A percentile compares a stretch with the other conserved stretches of the same genome.
These are phyloP conservation scores for Panthera leo DNA, from an alignment of 2,113 vertebrate species.

Conservation along the genomic window DNA sequence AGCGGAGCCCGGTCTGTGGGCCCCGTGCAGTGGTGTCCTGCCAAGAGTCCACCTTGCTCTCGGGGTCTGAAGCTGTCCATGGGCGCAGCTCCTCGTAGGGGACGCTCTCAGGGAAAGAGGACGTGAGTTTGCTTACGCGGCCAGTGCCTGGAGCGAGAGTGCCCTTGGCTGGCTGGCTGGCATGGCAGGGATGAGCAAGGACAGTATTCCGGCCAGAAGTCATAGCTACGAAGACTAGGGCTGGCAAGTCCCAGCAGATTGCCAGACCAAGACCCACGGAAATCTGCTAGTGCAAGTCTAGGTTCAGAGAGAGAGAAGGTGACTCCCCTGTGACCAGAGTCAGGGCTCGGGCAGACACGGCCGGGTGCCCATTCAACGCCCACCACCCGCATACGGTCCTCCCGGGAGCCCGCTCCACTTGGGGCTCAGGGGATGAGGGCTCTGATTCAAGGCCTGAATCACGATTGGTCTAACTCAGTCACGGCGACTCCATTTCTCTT, in stretches of 20 bases:
- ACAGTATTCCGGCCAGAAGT: background rate
- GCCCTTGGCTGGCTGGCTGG: background rate
- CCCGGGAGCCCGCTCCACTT: background rate
- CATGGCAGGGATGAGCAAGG: too few relatives aligned
- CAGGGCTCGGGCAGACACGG: too few relatives aligned
- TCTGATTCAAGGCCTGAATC: background rate
- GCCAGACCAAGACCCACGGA: background rate
- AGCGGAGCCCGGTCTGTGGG: too few relatives aligned
- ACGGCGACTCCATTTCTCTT: background rate
- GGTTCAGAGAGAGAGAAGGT: background rate
- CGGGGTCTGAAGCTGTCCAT: background rate
- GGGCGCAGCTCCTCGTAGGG: background rate
- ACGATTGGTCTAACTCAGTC: background rate
- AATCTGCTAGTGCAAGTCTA: background rate
- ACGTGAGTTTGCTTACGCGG: rapidly evolving
- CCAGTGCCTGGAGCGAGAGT: background rate
- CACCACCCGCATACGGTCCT: background rate
- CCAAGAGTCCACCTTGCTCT: background rate
- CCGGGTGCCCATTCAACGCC: rapidly evolving
- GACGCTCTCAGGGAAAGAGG: background rate
- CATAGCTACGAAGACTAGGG: background rate
- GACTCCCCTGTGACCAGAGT: background rate
- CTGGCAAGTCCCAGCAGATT: background rate
- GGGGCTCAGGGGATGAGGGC: background rate
- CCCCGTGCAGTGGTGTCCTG: too few relatives aligned